Conservation (phyloP, 2,888 invertebrate genomes). For the Elegia similella region DNA sequence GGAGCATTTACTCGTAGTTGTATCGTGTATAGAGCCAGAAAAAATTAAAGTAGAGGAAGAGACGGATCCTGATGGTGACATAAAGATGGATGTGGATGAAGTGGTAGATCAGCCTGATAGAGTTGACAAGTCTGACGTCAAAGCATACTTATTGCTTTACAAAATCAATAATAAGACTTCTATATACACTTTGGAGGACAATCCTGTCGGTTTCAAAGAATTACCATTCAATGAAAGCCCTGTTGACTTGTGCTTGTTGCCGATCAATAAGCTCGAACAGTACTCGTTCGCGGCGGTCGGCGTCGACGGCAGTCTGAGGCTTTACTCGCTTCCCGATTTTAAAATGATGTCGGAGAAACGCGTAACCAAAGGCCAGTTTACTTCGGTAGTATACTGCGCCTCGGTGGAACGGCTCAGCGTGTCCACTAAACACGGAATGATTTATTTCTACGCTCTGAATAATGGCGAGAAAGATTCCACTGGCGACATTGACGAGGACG, state of each 20-base stretch:
- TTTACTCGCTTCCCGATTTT: conserved; percentile 87
- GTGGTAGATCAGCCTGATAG: conserved; percentile 47
- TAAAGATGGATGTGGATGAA: conserved; percentile 73
- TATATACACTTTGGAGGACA: conserved; percentile 74
- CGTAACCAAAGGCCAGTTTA: conserved; percentile 86
- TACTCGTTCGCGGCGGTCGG: conserved; percentile 88
- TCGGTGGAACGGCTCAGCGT: conserved; percentile 94
- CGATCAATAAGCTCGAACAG: conserved; percentile 70
- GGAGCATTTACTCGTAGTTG: conserved; percentile 84
- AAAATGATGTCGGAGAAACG: conserved; percentile 85
- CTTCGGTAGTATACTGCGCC: conserved; percentile 92
- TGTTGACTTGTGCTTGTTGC: conserved; percentile 85
- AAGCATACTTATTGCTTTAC: conserved; percentile 64
- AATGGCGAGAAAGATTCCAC: conserved; percentile 87
- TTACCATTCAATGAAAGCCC: conserved; percentile 85
- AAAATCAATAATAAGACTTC: conserved; percentile 65
- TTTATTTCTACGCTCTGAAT: conserved; percentile 91
- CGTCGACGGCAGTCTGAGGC: conserved; percentile 86
- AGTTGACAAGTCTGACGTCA: conserved; percentile 48
- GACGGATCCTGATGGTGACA: conserved; percentile 60
- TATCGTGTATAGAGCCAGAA: conserved; percentile 65
- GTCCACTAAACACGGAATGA: conserved; percentile 89
- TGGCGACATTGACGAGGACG: conserved; percentile 88
- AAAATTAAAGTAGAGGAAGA: conserved; percentile 54
- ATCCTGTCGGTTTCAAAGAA: conserved; percentile 83